Evolutionary conservation across 2,113 vertebrate genomes (phyloP).

Genomic region (Galbula dea): DNA sequence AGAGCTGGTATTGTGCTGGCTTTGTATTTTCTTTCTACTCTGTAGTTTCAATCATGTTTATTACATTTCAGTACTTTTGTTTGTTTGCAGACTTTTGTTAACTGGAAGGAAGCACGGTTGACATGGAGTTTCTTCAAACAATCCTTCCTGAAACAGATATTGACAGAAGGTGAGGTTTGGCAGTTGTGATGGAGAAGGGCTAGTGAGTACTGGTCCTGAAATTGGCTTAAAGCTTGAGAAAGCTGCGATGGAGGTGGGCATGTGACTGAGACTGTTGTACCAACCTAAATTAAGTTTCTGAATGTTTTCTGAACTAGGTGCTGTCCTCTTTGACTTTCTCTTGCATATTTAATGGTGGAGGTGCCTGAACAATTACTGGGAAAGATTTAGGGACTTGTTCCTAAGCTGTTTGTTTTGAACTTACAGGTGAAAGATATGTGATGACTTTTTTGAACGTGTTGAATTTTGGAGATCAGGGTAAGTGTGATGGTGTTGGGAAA

Average conservation of each 20-base stretch:
- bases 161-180: constrained; percentile 86
- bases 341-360: background rate
- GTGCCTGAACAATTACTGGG: background rate
- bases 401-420: constrained; percentile 30
- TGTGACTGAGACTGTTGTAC: background rate
- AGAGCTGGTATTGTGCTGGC: background rate
- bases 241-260: background rate
- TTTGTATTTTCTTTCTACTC: background rate
- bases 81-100: constrained; percentile 79
- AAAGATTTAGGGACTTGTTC: background rate
- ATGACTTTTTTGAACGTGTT: constrained; percentile 98
- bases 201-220: background rate
- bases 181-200: background rate
- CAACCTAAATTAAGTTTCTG: background rate
- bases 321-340: background rate
- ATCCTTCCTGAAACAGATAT: constrained; percentile 95
- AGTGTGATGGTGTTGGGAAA: constrained; percentile 22
- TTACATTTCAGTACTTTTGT: background rate
- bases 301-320: background rate
- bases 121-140: constrained; percentile 99
- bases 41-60: accelerated
- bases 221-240: background rate
- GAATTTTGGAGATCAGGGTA: constrained; percentile 96
- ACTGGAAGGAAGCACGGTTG: constrained; percentile 85
- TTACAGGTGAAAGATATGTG: constrained; percentile 89